Evolutionary conservation across 1,140 invertebrate species (phyloP).

Genomic region (Drosophila lacteicornis): DNA sequence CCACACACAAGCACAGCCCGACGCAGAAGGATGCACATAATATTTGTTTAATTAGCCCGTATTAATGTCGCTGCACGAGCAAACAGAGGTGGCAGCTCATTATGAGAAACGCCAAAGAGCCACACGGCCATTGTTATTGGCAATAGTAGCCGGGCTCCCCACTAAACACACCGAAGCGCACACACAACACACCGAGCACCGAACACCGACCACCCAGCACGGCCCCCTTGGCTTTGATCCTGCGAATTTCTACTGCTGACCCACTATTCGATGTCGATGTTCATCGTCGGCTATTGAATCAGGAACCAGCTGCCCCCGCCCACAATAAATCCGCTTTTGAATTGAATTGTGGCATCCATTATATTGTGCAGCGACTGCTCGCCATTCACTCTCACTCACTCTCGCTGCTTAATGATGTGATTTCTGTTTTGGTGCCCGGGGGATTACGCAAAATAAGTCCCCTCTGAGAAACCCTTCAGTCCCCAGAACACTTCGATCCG

Average conservation of each 20-base stretch:
- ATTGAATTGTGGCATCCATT: constrained; percentile 51
- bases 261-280: constrained; percentile 55
- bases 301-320: constrained; percentile 42
- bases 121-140: constrained; percentile 40
- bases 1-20: constrained; percentile 2
- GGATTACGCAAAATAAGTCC: constrained; percentile 2
- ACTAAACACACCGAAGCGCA: constrained; percentile 26
- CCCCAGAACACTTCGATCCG: constrained; percentile 1
- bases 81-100: constrained; percentile 69
- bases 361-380: constrained; percentile 24
- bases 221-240: not conserved
- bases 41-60: constrained; percentile 81
- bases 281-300: constrained; percentile 55
- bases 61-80: constrained; percentile 74
- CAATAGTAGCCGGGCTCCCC: constrained; percentile 24
- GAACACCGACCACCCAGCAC: not conserved
- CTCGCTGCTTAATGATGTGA: constrained; percentile 61
- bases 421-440: constrained; percentile 46
- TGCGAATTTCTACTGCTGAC: constrained; percentile 27
- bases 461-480: constrained; percentile 14
- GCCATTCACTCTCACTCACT: constrained; percentile 1
- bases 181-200: not conserved
- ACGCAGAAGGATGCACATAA: constrained; percentile 22
- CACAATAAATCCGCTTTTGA: constrained; percentile 60
- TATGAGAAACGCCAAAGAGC: constrained; percentile 45